Evolutionary conservation across 2,888 invertebrate species (phyloP), one percentile per base, ranked within the genome.

Genomic region (Bellardia bayeri): DNA sequence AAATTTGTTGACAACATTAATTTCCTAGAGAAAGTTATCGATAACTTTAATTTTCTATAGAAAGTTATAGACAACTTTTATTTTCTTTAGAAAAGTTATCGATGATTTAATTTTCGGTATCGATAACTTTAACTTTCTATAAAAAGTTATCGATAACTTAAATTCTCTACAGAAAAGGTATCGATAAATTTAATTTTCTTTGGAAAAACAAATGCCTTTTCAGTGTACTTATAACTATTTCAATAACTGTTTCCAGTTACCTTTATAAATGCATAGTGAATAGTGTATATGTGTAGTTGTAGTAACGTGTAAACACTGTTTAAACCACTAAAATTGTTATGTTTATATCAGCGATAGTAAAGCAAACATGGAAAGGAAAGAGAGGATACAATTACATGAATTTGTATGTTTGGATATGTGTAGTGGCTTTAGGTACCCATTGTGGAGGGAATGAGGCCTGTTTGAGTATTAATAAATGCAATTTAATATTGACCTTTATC

Each of bases 401-500:
- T 51, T 14, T 11, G 16, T 72, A 56, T 56, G 16, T 68, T 8
- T 63, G n/a, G 5, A 40, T 14, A 33, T 63, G 51, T 64, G 14
- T 63, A 40, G 45, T 45, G 2, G 23, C 9, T 68, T 14, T 71
- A 56, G 37, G 9, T 71, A 45, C 16, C 23, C 30, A 51, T 51
- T 69, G 16, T 42, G 0, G 56, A 13, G 54, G 2, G 9, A 64
- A 54, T 33, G 8, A 69, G 45, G 11, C 64, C 54, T 45, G 54
- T 51, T 81, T 64, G 68, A 37, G 76, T 87, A 87, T 87, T 87
- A 82, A 85, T 68, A 82, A 82, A 85, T 82, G 58, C 63, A 82
- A 85, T 85, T 84, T 75, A 85, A 85, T 82, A 58, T 80, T 85
- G 87, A 87, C 81, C 87, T 85, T 84, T 63, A 23, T 63, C 33